Percentiles rank a stretch among this genome's conserved stretches.
phyloP scores from a whole-genome alignment of 2,888 invertebrate genomes.

The Salticus scenicus region DNA sequence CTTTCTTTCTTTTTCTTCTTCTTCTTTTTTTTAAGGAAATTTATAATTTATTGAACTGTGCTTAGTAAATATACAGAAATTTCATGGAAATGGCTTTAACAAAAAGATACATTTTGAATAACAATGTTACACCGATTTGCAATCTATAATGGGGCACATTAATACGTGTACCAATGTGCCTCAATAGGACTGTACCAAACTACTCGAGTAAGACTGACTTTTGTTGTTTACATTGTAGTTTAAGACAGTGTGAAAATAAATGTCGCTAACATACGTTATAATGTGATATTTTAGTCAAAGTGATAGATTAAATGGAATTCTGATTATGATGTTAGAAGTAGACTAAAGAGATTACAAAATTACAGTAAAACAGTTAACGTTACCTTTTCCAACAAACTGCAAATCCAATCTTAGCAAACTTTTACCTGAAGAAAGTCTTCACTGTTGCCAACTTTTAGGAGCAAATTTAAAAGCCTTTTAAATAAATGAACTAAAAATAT shows the following conservation, averaged over 20 bases:
- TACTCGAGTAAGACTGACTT: not conserved
- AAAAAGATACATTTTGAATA: not conserved
- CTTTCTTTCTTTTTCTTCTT: no score
- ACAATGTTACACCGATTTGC: not conserved
- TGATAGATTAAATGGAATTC: conserved; percentile 1
- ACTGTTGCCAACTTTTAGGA: conserved; percentile 10
- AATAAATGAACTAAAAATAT: conserved; percentile 4
- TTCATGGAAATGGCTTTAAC: no score
- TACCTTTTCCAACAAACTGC: not conserved
- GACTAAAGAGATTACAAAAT: not conserved
- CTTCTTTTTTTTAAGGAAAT: no score
- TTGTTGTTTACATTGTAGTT: not conserved
- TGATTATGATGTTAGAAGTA: not conserved
- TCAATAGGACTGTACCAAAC: not conserved
- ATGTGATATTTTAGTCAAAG: not conserved
- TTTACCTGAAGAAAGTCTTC: not conserved
- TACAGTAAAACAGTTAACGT: not conserved
- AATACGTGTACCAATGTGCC: not conserved
- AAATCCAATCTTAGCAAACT: not conserved
- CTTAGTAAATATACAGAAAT: no score
- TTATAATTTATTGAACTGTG: no score
- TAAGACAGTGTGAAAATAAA: not conserved
- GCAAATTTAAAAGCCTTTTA: not conserved
- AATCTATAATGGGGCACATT: not conserved
- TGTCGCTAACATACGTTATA: not conserved